Evolutionary conservation across 2,888 invertebrate genomes (phyloP).

Genomic region (Lithophane ornitopus): DNA sequence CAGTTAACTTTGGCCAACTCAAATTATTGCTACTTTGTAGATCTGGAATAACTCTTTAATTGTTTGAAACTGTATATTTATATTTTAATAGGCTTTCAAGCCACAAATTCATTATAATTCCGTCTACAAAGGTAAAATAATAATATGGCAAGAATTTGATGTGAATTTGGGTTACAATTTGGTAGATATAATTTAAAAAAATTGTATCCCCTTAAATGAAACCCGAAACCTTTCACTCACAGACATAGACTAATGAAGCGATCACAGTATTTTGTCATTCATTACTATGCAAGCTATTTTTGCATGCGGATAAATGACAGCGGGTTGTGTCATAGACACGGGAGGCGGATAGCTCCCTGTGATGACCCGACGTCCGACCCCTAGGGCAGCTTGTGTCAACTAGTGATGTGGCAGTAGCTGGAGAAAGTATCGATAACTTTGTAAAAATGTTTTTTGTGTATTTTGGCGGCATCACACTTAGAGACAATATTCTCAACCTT

Average conservation of each 20-base stretch:
- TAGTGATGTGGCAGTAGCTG: slow-evolving; percentile 65
- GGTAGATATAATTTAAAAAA: too few relatives aligned
- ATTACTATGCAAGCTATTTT: slow-evolving; percentile 68
- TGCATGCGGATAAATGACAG: slow-evolving; percentile 77
- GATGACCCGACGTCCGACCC: slow-evolving; percentile 83
- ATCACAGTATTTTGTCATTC: slow-evolving; percentile 51
- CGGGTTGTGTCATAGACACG: slow-evolving; percentile 80
- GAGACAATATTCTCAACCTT: not conserved
- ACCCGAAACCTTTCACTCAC: slow-evolving; percentile 22
- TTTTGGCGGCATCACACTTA: not conserved
- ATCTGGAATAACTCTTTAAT: slow-evolving; percentile 65
- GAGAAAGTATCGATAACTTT: slow-evolving; percentile 21
- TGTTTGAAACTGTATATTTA: slow-evolving; percentile 54
- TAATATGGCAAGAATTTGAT: not conserved
- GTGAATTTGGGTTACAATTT: not conserved
- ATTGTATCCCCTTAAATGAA: not conserved
- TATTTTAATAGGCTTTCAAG: slow-evolving; percentile 47
- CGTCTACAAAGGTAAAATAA: not conserved
- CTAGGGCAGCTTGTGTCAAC: slow-evolving; percentile 71
- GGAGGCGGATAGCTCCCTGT: slow-evolving; percentile 79
- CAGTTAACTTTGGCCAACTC: slow-evolving; percentile 58
- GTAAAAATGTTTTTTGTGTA: too few relatives aligned
- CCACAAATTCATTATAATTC: slow-evolving; percentile 28
- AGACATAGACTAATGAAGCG: slow-evolving; percentile 41
- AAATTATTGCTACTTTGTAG: slow-evolving; percentile 67